Evolutionary conservation across 2,797 vertebrate species (phyloP).

Genomic region (Thaleichthys pacificus): DNA sequence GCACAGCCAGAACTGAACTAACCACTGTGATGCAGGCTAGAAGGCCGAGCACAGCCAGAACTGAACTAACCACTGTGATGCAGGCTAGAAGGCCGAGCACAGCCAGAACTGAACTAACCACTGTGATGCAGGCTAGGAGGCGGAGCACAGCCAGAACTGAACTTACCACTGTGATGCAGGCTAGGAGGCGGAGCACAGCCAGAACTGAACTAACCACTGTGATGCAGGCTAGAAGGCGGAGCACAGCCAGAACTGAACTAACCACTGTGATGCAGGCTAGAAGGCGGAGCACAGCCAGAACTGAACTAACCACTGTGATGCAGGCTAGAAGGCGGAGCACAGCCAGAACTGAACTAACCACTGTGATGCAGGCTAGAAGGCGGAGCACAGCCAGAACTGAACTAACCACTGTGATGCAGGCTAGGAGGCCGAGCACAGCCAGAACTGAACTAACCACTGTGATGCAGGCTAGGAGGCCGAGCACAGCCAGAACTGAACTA

Average conservation of each 20-base stretch:
- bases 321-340: constrained; percentile 19
- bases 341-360: constrained; percentile 12
- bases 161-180: constrained; percentile 14
- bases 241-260: constrained; percentile 15
- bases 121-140: constrained; percentile 19
- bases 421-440: constrained; percentile 23
- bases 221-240: constrained; percentile 20
- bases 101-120: constrained; percentile 4
- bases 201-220: background rate
- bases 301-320: background rate
- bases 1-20: constrained; percentile 16
- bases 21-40: constrained; percentile 17
- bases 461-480: constrained; percentile 19
- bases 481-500: constrained; percentile 13
- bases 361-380: constrained; percentile 20
- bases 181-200: constrained; percentile 23
- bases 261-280: constrained; percentile 15
- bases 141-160: constrained; percentile 17
- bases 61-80: constrained; percentile 3
- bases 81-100: constrained; percentile 17
- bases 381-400: constrained; percentile 18
- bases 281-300: constrained; percentile 20
- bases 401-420: constrained; percentile 8
- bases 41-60: constrained; percentile 21
- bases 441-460: background rate